Conservation (phyloP, 1,140 invertebrate species). For the Halictus rubicundus region DNA sequence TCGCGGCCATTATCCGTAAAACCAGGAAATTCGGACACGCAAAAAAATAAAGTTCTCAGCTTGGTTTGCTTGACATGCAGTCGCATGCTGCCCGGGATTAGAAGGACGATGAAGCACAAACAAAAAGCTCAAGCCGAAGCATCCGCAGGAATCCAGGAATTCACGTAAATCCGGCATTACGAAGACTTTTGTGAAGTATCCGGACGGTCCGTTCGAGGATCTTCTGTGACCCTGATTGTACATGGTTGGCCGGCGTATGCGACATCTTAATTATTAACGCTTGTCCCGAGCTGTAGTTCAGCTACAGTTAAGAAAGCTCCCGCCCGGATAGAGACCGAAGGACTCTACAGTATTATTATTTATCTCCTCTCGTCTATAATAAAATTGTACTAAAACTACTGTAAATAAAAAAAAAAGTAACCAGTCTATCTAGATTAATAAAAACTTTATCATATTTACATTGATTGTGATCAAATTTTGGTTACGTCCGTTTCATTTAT, state of each 20-base stretch:
- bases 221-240: constrained; percentile 4
- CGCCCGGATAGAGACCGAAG: too few species aligned
- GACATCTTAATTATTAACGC: constrained; percentile 58
- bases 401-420: too few species aligned
- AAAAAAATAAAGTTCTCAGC: constrained; percentile 17
- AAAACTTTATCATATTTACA: too few species aligned
- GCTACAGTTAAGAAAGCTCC: not conserved
- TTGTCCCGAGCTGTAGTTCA: constrained; percentile 55
- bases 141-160: constrained; percentile 21
- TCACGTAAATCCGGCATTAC: constrained; percentile 48
- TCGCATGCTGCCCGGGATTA: constrained; percentile 5
- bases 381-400: too few species aligned
- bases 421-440: too few species aligned
- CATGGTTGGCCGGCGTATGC: not conserved
- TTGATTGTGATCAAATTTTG: too few species aligned
- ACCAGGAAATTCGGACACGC: not conserved
- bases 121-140: not conserved
- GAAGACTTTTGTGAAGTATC: constrained; percentile 19
- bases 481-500: too few species aligned
- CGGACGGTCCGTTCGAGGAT: not conserved
- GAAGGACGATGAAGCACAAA: not conserved
- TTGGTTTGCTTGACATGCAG: not conserved
- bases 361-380: too few species aligned
- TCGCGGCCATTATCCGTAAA: not conserved
- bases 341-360: too few species aligned